Evolutionary conservation across 2,888 invertebrate species (phyloP).

Genomic region (Didymodactylos carnosus): DNA sequence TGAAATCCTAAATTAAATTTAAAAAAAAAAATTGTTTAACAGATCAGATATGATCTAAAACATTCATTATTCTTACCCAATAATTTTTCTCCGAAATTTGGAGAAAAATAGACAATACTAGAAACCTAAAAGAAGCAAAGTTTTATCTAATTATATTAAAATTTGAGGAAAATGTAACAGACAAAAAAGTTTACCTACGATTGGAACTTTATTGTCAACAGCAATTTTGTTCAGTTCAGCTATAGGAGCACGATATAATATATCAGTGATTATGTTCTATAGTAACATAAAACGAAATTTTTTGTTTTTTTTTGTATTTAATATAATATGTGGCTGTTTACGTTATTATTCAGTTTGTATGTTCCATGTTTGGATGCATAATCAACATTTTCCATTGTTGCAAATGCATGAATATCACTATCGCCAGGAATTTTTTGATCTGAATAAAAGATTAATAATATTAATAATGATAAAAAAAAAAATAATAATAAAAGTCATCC

Average conservation of each 20-base stretch:
- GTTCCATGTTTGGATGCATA: conserved; percentile 35
- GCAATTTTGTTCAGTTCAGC: conserved; percentile 19
- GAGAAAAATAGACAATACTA: conserved; percentile 35
- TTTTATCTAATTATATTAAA: conserved; percentile 13
- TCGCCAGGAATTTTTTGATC: background rate
- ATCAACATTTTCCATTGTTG: conserved; percentile 24
- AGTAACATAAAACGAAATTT: conserved; percentile 1
- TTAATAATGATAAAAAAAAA: too few species aligned
- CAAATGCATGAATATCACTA: conserved; percentile 28
- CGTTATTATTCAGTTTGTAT: conserved; percentile 26
- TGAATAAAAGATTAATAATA: too few species aligned
- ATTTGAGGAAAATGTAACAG: conserved; percentile 3
- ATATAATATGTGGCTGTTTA: conserved; percentile 15
- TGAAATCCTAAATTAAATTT: conserved; percentile 22
- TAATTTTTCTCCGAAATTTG: conserved; percentile 24
- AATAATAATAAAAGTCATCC: background rate
- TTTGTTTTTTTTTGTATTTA: background rate
- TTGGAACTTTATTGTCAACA: conserved; percentile 22
- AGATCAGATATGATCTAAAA: too few species aligned
- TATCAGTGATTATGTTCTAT: conserved; percentile 25
- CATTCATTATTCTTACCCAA: too few species aligned
- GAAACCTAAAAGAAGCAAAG: conserved; percentile 30
- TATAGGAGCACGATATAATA: conserved; percentile 22
- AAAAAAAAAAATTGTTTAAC: conserved; percentile 28
- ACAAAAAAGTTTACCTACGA: conserved; percentile 19